Base-by-base conservation (phyloP, 1,140 invertebrate genomes). In the Drosophila baimaii region DNA sequence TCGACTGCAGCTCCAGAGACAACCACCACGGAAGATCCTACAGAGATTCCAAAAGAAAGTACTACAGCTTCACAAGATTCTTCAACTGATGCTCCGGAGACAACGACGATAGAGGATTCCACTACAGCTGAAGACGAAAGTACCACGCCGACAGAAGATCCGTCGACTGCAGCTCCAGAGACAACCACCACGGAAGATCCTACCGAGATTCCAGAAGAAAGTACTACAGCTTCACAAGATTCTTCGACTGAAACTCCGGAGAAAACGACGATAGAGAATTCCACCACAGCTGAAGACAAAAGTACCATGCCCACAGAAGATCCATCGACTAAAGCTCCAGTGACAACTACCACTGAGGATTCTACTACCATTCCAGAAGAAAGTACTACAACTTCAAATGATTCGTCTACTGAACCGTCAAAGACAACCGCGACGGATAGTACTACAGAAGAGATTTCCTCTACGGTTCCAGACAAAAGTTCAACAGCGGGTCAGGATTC, bases 401-500 rank as follows among this genome's bases (percentile, higher is more conserved):
- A 29, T 27, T n/a, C 46, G 3, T 25, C 46, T 1, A 19, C 27
- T 27, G 27, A 27, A 27, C 27, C 27, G 27, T 27, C 27, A 27
- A 27, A 47, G 13, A 47, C 46, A 25, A 47, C 19, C 13, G 5
- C 41, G 12, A 13, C 41, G 5, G 19, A 44, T 0, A 44, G 41
- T 21, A 13, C 3, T 27, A 47, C 15, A n/a, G 5, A 23, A 13
- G 41, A 44, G 19, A 44, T 44, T 5, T 13, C 41, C 5, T 8
- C 41, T 15, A 43, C 12, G 10, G 7, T 47, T n/a, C 35, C 55
- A 6, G 55, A 43, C 12, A 41, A 15, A 27, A 44, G 9, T 19
- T 44, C 55, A 10, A 57, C 55, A 19, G n/a, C 8, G n/a, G 15
- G 15, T 10, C 23, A 47, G 23, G 46, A 47, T n/a, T 44, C 56